These are phyloP conservation scores for Taphrorychus bicolor DNA, from an alignment of 2,888 invertebrate species.

Conservation along the genomic window DNA sequence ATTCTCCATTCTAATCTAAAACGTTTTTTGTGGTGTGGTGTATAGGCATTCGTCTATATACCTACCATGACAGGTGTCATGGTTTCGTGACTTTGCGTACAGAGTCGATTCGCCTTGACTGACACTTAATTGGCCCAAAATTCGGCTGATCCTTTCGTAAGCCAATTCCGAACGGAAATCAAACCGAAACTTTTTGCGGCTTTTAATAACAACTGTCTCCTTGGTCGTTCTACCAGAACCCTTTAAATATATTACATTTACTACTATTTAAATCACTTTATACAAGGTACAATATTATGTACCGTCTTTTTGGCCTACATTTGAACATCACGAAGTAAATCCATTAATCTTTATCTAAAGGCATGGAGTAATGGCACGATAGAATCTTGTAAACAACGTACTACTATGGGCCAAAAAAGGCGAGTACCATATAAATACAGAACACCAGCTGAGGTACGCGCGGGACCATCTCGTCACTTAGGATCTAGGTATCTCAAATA, in stretches of 20 bases:
- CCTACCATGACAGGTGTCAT: neutral
- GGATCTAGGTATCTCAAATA: neutral
- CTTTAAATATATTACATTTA: no score
- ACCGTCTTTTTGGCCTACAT: neutral
- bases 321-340: neutral
- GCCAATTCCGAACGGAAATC: conserved; percentile 13
- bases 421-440: neutral
- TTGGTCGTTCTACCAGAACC: neutral
- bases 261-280: no score
- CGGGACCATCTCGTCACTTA: neutral
- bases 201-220: neutral
- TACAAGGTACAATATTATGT: no score
- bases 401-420: neutral
- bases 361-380: neutral
- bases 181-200: conserved; percentile 18
- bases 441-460: neutral
- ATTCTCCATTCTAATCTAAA: no score
- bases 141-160: neutral
- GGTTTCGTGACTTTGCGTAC: neutral
- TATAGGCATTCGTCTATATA: neutral
- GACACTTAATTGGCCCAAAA: neutral
- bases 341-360: neutral
- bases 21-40: no score
- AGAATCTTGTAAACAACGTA: neutral
- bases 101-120: neutral